These are phyloP conservation scores for Tachuris rubrigastra DNA, from an alignment of 2,113 vertebrate genomes.

Conservation along the genomic window DNA sequence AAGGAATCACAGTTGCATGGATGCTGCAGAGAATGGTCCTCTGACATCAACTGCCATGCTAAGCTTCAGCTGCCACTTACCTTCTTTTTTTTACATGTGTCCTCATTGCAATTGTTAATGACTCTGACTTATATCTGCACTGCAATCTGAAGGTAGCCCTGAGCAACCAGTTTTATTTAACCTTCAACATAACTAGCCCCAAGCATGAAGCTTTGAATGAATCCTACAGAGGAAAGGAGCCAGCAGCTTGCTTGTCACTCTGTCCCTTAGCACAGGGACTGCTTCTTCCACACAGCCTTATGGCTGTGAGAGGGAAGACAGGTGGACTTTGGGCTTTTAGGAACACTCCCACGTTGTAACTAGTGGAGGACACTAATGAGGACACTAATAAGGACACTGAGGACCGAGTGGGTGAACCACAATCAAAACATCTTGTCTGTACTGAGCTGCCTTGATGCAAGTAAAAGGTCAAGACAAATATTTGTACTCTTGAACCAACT, in stretches of 20 bases:
- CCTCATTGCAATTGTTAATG: background rate
- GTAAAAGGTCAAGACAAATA: background rate
- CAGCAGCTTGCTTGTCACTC: background rate
- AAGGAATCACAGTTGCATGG: background rate
- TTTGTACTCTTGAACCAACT: background rate
- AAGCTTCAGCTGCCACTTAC: background rate
- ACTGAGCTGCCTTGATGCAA: background rate
- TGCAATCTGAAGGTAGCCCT: background rate
- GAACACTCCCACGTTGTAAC: background rate
- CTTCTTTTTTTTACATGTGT: background rate
- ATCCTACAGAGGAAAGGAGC: background rate
- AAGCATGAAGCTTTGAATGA: background rate
- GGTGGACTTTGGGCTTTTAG: background rate
- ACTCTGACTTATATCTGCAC: background rate
- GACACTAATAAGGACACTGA: no score
- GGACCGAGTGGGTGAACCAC: background rate
- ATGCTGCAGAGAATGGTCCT: background rate
- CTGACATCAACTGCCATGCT: background rate
- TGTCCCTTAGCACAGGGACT: background rate
- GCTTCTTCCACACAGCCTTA: background rate
- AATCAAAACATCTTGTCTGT: background rate
- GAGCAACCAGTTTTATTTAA: background rate
- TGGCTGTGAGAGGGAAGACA: background rate
- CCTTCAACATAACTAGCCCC: background rate
- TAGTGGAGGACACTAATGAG: background rate